Percentiles rank a stretch among this genome's conserved stretches.
These are phyloP conservation scores for Ptychochromis oligacanthus DNA, from an alignment of 2,113 vertebrate species.

Conservation along the genomic window DNA sequence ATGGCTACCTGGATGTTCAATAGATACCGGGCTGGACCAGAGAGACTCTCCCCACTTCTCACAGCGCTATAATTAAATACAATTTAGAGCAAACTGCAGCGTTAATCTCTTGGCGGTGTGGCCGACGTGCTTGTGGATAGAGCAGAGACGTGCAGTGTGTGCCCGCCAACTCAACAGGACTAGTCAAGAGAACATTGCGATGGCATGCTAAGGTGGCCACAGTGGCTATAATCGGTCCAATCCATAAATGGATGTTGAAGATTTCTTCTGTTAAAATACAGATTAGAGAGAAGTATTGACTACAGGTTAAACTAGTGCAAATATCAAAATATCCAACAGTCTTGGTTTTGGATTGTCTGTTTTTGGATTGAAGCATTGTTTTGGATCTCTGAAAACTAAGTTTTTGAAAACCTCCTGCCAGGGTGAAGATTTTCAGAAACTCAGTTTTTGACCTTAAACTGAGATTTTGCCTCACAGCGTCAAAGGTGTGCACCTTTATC, in stretches of 20 bases:
- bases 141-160: background rate
- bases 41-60: conserved; percentile 50
- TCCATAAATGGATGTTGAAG: background rate
- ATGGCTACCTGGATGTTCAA: conserved; percentile 73
- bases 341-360: too few species aligned
- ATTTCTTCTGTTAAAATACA: background rate
- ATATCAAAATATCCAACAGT: too few species aligned
- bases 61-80: conserved; percentile 76
- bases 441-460: too few species aligned
- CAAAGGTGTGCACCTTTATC: too few species aligned
- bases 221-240: background rate
- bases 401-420: too few species aligned
- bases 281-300: background rate
- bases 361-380: too few species aligned
- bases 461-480: too few species aligned
- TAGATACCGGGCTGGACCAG: conserved; percentile 51
- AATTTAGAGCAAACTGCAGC: conserved; percentile 53
- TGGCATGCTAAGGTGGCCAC: background rate
- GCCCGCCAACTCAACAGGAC: background rate
- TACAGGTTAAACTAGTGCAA: background rate
- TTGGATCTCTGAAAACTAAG: too few species aligned
- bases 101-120: conserved; percentile 33
- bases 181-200: background rate
- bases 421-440: too few species aligned
- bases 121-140: conserved; percentile 16